Conservation (phyloP, 2,888 invertebrate genomes). For the Pachliopta kotzebuea region DNA sequence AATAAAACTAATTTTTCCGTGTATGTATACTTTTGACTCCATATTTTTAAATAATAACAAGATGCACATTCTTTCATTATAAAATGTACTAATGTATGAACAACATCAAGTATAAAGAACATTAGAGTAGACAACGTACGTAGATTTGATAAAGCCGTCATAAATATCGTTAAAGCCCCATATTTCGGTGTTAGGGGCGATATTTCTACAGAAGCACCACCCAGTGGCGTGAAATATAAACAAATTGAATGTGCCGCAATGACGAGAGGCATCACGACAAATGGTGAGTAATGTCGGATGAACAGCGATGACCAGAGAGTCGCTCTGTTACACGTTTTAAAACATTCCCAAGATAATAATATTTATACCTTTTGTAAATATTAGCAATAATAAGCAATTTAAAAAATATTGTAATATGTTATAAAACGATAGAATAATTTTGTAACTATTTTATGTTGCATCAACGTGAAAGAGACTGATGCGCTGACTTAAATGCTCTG, state of each 20-base stretch:
- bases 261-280: slow-evolving; percentile 68
- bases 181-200: slow-evolving; percentile 71
- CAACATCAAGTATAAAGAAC: slow-evolving; percentile 48
- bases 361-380: too few relatives aligned
- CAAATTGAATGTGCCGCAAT: slow-evolving; percentile 75
- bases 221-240: slow-evolving; percentile 77
- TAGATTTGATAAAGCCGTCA: slow-evolving; percentile 61
- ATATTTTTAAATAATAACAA: not conserved
- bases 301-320: slow-evolving; percentile 19
- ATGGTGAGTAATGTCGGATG: slow-evolving; percentile 71
- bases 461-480: too few relatives aligned
- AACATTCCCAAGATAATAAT: not conserved
- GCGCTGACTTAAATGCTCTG: too few relatives aligned
- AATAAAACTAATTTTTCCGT: too few relatives aligned
- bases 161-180: slow-evolving; percentile 72
- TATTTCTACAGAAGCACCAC: slow-evolving; percentile 68
- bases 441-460: too few relatives aligned
- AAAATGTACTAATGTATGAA: slow-evolving; percentile 29
- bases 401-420: too few relatives aligned
- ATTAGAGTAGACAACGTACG: slow-evolving; percentile 55
- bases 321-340: slow-evolving; percentile 12
- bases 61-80: slow-evolving; percentile 13
- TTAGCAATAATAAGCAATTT: too few relatives aligned
- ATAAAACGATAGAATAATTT: too few relatives aligned
- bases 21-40: not conserved